phyloP scores from a whole-genome alignment of 2,888 invertebrate genomes.

The Aproaerema taeniolella region DNA sequence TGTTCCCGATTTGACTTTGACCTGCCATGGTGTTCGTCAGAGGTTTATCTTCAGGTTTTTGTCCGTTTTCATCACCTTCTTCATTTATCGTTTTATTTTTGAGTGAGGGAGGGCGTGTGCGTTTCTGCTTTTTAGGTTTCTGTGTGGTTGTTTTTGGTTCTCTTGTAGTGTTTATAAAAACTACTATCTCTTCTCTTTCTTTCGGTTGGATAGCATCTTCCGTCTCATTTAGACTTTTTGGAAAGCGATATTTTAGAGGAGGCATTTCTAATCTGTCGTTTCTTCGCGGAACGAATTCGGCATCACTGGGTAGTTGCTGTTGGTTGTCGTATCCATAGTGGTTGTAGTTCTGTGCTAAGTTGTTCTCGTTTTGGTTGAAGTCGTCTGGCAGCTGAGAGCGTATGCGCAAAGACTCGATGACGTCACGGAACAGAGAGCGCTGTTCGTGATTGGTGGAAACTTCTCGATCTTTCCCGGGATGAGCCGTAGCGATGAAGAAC shows the following conservation, averaged over 20 bases:
- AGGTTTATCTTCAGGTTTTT: conserved; percentile 28
- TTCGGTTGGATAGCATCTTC: conserved; percentile 26
- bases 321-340: conserved; percentile 49
- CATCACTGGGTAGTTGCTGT: conserved; percentile 44
- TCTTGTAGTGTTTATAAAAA: conserved; percentile 45
- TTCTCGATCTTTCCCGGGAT: conserved; percentile 40
- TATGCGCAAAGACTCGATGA: conserved; percentile 59
- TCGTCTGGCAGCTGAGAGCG: conserved; percentile 53
- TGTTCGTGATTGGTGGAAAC: conserved; percentile 36
- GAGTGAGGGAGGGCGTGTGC: conserved; percentile 27
- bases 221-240: conserved; percentile 43
- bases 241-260: conserved; percentile 53
- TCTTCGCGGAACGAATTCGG: conserved; percentile 55
- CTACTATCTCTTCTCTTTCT: conserved; percentile 52
- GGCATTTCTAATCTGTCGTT: conserved; percentile 68
- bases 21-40: conserved; percentile 57
- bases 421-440: conserved; percentile 60
- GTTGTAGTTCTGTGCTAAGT: conserved; percentile 46
- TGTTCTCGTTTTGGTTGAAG: conserved; percentile 50
- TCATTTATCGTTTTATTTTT: conserved; percentile 31
- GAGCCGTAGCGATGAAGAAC: conserved; percentile 38
- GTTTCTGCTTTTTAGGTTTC: conserved; percentile 43
- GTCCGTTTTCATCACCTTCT: conserved; percentile 26
- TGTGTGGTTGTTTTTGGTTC: conserved; percentile 34
- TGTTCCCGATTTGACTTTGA: conserved; percentile 66